Conservation (phyloP, 1,140 invertebrate species). For the Galleria mellonella region DNA sequence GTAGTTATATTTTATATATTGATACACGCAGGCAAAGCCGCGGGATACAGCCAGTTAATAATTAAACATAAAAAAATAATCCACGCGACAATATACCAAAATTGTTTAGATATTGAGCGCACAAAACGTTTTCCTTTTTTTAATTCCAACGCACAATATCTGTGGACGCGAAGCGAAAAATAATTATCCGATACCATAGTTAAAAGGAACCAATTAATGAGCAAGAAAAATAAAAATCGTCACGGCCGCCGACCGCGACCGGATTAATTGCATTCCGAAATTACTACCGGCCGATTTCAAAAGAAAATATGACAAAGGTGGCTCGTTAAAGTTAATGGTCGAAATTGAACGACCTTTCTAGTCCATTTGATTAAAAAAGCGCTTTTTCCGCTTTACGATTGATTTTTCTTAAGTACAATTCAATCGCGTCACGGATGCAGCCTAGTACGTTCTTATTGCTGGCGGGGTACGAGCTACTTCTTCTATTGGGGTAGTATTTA, state of each 20-base stretch:
- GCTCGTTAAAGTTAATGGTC: slow-evolving; percentile 54
- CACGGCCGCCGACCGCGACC: neutral
- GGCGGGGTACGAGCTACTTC: slow-evolving; percentile 1
- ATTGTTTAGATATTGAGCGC: no score
- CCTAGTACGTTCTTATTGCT: slow-evolving; percentile 6
- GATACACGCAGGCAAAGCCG: no score
- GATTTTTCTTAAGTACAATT: slow-evolving; percentile 42
- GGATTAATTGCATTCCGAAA: slow-evolving; percentile 45
- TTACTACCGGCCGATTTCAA: slow-evolving; percentile 30
- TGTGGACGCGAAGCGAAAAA: no score
- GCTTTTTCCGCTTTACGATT: slow-evolving; percentile 39
- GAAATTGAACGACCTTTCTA: slow-evolving; percentile 42
- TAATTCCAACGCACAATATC: no score
- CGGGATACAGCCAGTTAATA: no score
- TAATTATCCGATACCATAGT: slow-evolving; percentile 3
- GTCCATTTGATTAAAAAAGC: slow-evolving; percentile 55
- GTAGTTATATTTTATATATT: no score
- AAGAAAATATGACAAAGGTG: slow-evolving; percentile 61
- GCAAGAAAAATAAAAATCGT: slow-evolving; percentile 15
- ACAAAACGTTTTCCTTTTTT: no score
- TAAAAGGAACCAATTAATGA: slow-evolving; percentile 22
- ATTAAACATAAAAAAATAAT: no score
- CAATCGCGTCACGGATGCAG: slow-evolving; percentile 13
- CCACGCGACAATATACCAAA: no score
- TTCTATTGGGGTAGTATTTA: slow-evolving; percentile 1